Conservation (phyloP, 2,888 invertebrate genomes). For the Seira sanloemensis region DNA sequence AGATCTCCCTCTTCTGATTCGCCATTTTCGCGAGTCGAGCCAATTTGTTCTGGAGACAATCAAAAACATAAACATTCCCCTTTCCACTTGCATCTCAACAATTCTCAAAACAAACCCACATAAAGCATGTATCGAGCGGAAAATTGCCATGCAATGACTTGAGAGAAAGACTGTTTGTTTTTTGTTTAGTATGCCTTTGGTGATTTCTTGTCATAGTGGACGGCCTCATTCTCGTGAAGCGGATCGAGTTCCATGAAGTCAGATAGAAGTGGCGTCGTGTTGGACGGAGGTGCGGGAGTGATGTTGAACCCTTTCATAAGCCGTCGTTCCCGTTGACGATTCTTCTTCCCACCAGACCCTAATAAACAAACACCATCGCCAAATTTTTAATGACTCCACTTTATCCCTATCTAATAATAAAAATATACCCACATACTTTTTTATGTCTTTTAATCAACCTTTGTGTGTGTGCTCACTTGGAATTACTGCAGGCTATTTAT, state of each 20-base stretch:
- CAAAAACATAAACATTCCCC: slow-evolving; percentile 1
- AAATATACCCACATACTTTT: background rate
- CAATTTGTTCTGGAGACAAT: slow-evolving; percentile 63
- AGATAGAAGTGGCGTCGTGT: slow-evolving; percentile 75
- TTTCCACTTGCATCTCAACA: slow-evolving; percentile 9
- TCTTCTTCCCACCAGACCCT: slow-evolving; percentile 94
- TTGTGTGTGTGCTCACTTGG: too few species aligned
- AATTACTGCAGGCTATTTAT: too few species aligned
- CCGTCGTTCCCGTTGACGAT: slow-evolving; percentile 92
- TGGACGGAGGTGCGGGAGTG: slow-evolving; percentile 80
- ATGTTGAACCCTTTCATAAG: slow-evolving; percentile 97
- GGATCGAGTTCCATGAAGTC: slow-evolving; percentile 75
- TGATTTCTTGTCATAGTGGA: slow-evolving; percentile 73
- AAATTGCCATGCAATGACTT: slow-evolving; percentile 5
- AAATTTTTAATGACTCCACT: slow-evolving; percentile 9
- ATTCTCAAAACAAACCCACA: too few species aligned
- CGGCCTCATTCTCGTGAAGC: slow-evolving; percentile 70
- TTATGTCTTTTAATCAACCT: slow-evolving; percentile 6
- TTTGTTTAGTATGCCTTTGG: slow-evolving; percentile 66
- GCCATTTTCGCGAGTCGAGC: slow-evolving; percentile 75
- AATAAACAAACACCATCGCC: background rate
- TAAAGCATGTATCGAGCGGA: slow-evolving; percentile 11
- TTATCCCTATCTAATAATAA: background rate
- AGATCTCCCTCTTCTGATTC: slow-evolving; percentile 74
- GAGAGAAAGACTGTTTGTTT: background rate